phyloP scores from a whole-genome alignment of 35 echinoderm and acorn worm species.

The Strongylocentrotus purpuratus region DNA sequence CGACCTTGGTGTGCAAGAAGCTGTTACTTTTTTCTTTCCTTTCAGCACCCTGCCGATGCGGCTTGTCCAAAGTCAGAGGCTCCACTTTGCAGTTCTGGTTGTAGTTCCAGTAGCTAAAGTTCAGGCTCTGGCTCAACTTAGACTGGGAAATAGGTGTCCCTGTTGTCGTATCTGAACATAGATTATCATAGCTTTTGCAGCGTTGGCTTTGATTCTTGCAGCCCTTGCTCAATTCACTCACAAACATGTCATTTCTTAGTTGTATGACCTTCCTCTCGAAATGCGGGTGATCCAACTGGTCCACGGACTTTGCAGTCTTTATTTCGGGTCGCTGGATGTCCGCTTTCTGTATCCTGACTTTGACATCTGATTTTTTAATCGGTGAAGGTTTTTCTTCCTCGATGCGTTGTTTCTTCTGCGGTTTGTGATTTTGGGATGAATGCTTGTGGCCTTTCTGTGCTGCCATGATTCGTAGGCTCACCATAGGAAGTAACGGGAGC shows the following conservation, averaged over 20 bases:
- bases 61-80: not conserved
- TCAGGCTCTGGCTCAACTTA: constrained; percentile 35
- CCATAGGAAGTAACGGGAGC: constrained; percentile 70
- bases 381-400: not conserved
- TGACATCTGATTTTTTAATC: not conserved
- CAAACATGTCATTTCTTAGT: constrained; percentile 43
- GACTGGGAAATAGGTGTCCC: constrained; percentile 28
- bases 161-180: not conserved
- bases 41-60: not conserved
- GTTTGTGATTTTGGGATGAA: not conserved
- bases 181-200: constrained; percentile 18
- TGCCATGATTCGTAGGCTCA: constrained; percentile 64
- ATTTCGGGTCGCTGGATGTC: constrained; percentile 16
- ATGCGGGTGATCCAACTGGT: constrained; percentile 6
- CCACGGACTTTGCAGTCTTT: not conserved
- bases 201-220: constrained; percentile 21
- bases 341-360: not conserved
- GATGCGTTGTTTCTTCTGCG: not conserved
- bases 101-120: constrained; percentile 49
- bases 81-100: constrained; percentile 17
- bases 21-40: not conserved
- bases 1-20: not conserved
- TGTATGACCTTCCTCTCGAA: constrained; percentile 40
- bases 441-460: not conserved
- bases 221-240: constrained; percentile 31